Conservation (phyloP, 37 sponge, comb jelly and placozoan species). For the Aplysina aerophoba region DNA sequence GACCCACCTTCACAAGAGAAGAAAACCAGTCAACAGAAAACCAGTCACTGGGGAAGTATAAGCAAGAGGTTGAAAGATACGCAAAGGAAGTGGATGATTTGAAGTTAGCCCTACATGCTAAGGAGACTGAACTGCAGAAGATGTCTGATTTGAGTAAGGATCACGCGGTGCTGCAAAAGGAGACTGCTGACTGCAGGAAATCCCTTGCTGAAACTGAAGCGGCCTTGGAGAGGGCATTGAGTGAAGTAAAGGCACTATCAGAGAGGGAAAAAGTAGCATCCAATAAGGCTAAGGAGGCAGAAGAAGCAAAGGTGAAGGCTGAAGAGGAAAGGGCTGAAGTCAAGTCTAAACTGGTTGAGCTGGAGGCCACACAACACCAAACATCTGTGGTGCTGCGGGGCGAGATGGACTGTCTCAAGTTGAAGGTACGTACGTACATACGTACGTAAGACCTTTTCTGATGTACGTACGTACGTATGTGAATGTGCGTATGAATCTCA, state of each 20-base stretch:
- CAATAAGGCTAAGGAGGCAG: background rate
- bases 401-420: background rate
- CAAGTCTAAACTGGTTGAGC: background rate
- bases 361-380: background rate
- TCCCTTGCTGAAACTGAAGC: background rate
- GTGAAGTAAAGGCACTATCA: too few species aligned
- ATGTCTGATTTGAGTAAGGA: background rate
- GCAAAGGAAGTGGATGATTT: constrained; percentile 4
- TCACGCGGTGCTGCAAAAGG: background rate
- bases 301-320: background rate
- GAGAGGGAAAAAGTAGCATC: too few species aligned
- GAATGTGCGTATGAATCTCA: background rate
- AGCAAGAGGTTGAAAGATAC: background rate
- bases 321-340: background rate
- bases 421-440: constrained; percentile 3
- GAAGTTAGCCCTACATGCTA: background rate
- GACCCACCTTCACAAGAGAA: too few species aligned
- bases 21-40: background rate
- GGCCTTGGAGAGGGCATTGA: too few species aligned
- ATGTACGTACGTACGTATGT: background rate
- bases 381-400: background rate
- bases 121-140: background rate
- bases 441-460: background rate
- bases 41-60: background rate
- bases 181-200: background rate